Evolutionary conservation across 2,888 invertebrate species (phyloP).

Genomic region (Cremastinae sp.): DNA sequence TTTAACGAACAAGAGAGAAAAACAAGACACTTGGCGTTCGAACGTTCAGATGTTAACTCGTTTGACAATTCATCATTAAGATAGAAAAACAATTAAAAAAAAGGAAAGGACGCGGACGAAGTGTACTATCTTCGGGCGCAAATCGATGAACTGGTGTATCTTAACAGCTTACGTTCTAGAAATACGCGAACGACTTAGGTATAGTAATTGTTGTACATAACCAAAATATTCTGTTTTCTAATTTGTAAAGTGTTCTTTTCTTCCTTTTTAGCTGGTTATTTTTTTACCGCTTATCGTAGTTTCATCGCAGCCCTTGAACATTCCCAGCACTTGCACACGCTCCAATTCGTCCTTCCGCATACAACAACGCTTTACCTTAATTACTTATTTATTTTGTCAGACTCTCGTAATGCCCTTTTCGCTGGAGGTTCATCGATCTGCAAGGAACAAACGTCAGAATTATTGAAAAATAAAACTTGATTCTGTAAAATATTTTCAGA

Average conservation of each 20-base stretch:
- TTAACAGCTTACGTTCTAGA: constrained; percentile 76
- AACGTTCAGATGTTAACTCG: constrained; percentile 40
- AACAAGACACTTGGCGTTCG: constrained; percentile 47
- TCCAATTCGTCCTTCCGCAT: constrained; percentile 51
- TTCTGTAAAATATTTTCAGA: too few relatives aligned
- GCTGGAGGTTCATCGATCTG: constrained; percentile 79
- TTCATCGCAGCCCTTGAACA: constrained; percentile 46
- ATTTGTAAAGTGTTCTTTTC: constrained; percentile 76
- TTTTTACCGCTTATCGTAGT: constrained; percentile 65
- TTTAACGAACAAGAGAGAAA: constrained; percentile 38
- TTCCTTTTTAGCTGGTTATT: constrained; percentile 71
- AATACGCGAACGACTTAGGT: constrained; percentile 78
- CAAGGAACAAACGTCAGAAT: constrained; percentile 54
- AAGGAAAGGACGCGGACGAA: constrained; percentile 29
- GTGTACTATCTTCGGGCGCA: constrained; percentile 64
- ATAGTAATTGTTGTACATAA: constrained; percentile 79
- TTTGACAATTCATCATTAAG: constrained; percentile 20
- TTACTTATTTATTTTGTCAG: constrained; percentile 79
- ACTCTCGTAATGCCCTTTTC: constrained; percentile 78
- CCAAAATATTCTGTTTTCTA: constrained; percentile 80
- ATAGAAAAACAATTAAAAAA: constrained; percentile 36
- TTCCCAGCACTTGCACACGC: constrained; percentile 13
- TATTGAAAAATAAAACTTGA: neutral
- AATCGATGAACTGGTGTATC: constrained; percentile 70
- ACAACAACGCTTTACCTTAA: constrained; percentile 72